Base-by-base conservation (phyloP, 2,113 vertebrate genomes). In the Nicator chloris region DNA sequence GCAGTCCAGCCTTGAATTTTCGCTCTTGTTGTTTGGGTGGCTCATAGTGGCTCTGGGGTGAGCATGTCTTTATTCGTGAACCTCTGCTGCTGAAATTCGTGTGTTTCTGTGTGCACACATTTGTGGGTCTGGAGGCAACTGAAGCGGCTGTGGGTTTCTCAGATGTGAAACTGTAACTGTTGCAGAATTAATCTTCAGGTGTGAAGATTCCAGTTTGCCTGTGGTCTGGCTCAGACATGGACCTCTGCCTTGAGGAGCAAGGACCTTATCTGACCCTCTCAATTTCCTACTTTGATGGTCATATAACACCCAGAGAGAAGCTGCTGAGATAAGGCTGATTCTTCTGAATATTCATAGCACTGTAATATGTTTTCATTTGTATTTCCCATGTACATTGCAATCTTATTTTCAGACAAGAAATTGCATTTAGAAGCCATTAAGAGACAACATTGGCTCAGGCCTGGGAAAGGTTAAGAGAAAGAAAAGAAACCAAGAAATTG, bases 341-440 rank as follows among this genome's bases (percentile, higher is more conserved):
- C 35, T 80, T 73, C 75, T 86, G 50, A 63, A 75, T 95, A 86
- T 63, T 86, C 63, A 53, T 53, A 85, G 51, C 40, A 18, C 72
- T 61, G n/a, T 68, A 37, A 65, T 59, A 37, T 22, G 7, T 91
- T 94, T 90, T 88, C 19, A 40, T 94, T 91, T 90, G n/a, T 86
- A 66, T 83, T 88, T 95, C 56, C 37, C 20, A 1, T 59, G 26
- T 81, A 73, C 56, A 18, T 81, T 90, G n/a, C 77, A 84, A 93
- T 71, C 60, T 82, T 56, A 68, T 94, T 97, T 95, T 54, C 76
- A 86, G 42, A 24, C 47, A 83, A 86, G 60, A 77, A 90, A 86
- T 88, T 91, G 56, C 13, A 19, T 95, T 95, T 92, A 50, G 51
- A 73, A 92, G 44, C 23, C 21, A 35, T 93, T 93, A 60, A 78